These are phyloP conservation scores for Brachypodius melanocephalos DNA, from an alignment of 2,113 vertebrate species.

Conservation along the genomic window DNA sequence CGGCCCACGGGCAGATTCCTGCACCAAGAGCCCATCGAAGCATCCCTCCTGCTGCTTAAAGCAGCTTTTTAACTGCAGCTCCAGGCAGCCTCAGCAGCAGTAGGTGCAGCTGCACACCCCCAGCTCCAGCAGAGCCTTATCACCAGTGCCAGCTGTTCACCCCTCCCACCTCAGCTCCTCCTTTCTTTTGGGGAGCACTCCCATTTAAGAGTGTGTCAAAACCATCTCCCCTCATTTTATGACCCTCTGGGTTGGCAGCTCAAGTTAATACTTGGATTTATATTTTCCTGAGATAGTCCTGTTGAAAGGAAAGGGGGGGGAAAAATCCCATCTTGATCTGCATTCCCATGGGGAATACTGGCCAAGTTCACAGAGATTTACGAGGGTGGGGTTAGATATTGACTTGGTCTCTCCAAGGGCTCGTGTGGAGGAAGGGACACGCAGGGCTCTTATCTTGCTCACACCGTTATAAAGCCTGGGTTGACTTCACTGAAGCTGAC, in stretches of 20 bases:
- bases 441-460: background rate
- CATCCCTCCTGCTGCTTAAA: background rate
- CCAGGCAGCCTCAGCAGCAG: background rate
- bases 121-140: background rate
- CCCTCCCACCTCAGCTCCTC: background rate
- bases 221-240: background rate
- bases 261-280: constrained; percentile 1
- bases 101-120: background rate
- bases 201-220: background rate
- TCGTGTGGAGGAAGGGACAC: background rate
- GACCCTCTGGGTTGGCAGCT: background rate
- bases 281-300: background rate
- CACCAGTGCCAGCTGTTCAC: background rate
- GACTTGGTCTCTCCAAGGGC: background rate
- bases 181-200: background rate
- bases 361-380: constrained; percentile 2
- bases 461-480: background rate
- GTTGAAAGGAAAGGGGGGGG: background rate
- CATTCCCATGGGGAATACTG: background rate
- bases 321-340: background rate
- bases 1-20: background rate
- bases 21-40: accelerated
- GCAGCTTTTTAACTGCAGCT: background rate
- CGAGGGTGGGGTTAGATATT: background rate
- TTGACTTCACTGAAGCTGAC: background rate